Percentiles rank a stretch among this genome's conserved stretches.
Evolutionary conservation across 2,113 vertebrate species (phyloP).

Genomic region (Ceyx melanurus): DNA sequence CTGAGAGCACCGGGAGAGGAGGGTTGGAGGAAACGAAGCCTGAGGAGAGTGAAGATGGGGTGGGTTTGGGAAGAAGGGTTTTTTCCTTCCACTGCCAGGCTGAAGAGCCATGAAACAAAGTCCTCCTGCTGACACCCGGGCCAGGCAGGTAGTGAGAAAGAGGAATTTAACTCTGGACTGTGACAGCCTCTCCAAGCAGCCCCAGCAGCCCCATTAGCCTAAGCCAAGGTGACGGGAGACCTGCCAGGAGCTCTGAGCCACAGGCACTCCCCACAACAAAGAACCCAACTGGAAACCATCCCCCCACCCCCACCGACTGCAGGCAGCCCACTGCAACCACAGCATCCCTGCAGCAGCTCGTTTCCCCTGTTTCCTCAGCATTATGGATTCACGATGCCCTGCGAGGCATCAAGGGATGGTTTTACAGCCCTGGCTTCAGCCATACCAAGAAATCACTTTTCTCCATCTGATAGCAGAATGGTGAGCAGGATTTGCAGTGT

Average conservation of each 20-base stretch:
- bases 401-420: neutral
- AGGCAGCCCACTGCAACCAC: neutral
- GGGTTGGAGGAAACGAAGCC: neutral
- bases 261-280: neutral
- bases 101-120: neutral
- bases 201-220: neutral
- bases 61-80: neutral
- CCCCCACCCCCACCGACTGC: neutral
- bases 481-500: neutral
- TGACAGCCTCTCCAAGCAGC: neutral
- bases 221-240: neutral
- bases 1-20: accelerated
- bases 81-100: neutral
- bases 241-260: neutral
- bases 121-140: neutral
- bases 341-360: neutral
- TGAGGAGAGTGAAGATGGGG: neutral
- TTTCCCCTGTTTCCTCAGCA: neutral
- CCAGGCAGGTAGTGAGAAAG: neutral
- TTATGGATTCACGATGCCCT: neutral
- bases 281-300: neutral
- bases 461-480: neutral
- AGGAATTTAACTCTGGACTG: neutral
- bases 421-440: neutral
- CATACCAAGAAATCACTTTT: neutral